Base-by-base conservation (phyloP, 1,140 invertebrate species). In the Neodiprion fabricii region DNA sequence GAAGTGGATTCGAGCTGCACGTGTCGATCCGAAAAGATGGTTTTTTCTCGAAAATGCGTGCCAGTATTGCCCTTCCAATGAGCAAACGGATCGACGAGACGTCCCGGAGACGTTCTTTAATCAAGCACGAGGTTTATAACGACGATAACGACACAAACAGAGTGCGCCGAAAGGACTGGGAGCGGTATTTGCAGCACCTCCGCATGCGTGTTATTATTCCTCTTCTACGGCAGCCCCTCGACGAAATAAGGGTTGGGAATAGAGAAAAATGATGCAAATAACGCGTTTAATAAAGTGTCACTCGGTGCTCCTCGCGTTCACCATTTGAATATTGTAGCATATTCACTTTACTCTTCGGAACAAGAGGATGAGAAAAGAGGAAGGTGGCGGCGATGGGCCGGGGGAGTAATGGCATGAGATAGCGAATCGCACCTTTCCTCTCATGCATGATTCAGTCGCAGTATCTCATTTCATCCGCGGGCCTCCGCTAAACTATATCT, bases 371-470 rank as follows among this genome's bases (percentile, higher is more conserved):
- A 50, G 65, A 61, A 48, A 74, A 53, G 74, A 70, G 12, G 67
- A 65, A 50, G 70, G 67, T n/a, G 70, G 17, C 40, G 48, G 71
- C 69, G 68, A 61, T 74, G 70, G 76, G 67, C 71, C 53, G 74
- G 66, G 72, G 69, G 74, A 76, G 28, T 67, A 73, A 69, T 67
- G 66, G 23, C 70, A 78, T 67, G 76, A 82, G 79, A 77, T 82
- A 78, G 83, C 76, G 85, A 85, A 87, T 87, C 85, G 83, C 81
- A 83, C 83, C 82, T 86, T 85, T 61, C 73, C 76, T 80, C 86
- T 88, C 87, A 89, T 89, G 86, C 87, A 89, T 89, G 87, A 89
- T 89, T 89, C 86, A 89, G 84, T 75, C 83, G 81, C 85, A 85
- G 86, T 89, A 88, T 88, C 85, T 89, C 85, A 88, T 89, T 87